phyloP scores from a whole-genome alignment of 2,113 vertebrate species.

The Microcebus ravelobensis region DNA sequence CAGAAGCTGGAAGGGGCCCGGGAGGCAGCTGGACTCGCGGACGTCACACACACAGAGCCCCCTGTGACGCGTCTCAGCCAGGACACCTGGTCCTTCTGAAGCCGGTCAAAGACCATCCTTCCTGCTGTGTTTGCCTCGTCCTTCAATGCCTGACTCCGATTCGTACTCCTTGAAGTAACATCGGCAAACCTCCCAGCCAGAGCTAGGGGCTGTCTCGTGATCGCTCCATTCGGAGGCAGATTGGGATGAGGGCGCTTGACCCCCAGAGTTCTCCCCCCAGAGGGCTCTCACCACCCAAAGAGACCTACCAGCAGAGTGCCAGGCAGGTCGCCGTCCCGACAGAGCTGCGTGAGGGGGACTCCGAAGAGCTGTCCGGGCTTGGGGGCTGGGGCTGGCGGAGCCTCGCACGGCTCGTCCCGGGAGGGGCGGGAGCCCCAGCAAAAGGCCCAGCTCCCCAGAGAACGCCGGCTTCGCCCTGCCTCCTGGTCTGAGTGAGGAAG shows the following conservation, averaged over 20 bases:
- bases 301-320: constrained; percentile 91
- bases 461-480: too few relatives aligned
- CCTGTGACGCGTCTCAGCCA: not conserved
- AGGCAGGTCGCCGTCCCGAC: constrained; percentile 81
- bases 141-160: not conserved
- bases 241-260: not conserved
- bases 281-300: not conserved
- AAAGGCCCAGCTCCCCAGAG: too few relatives aligned
- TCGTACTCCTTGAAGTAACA: not conserved
- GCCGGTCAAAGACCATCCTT: not conserved
- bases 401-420: too few relatives aligned
- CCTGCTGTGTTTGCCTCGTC: not conserved
- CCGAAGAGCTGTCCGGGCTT: too few relatives aligned
- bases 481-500: too few relatives aligned
- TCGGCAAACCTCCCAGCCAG: not conserved
- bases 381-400: too few relatives aligned
- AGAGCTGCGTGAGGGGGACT: too few relatives aligned
- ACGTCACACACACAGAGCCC: not conserved
- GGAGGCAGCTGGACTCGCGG: too few relatives aligned
- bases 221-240: not conserved
- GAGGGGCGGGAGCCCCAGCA: too few relatives aligned
- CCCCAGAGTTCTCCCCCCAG: not conserved
- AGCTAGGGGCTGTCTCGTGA: not conserved
- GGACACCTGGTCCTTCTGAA: not conserved
- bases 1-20: not conserved